phyloP scores from a whole-genome alignment of 2,113 vertebrate genomes.

The Ploceus nigricollis region DNA sequence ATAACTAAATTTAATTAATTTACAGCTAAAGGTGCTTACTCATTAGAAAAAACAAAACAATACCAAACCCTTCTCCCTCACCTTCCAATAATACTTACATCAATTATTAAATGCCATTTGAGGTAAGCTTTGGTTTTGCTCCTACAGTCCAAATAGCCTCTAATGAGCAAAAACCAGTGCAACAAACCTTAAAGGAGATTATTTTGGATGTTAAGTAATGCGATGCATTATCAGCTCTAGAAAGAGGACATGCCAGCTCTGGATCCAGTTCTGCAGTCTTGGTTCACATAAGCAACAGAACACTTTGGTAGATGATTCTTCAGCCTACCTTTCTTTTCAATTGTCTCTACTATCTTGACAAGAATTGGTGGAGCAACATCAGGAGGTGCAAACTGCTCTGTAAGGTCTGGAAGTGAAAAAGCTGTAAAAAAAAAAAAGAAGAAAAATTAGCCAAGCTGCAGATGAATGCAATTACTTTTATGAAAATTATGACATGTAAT shows the following conservation, averaged over 20 bases:
- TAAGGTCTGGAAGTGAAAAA: conserved; percentile 82
- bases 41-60: neutral
- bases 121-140: neutral
- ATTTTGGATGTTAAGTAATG: neutral
- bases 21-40: neutral
- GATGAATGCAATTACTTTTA: neutral
- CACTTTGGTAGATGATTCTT: neutral
- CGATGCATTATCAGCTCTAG: neutral
- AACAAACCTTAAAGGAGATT: neutral
- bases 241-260: neutral
- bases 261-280: neutral
- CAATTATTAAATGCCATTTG: neutral
- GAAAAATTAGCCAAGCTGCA: neutral
- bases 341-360: conserved; percentile 84
- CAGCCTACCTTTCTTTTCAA: conserved; percentile 91
- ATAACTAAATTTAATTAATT: too few species aligned
- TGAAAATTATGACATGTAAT: neutral
- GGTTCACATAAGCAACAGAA: neutral
- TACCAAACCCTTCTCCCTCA: neutral
- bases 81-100: neutral
- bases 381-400: conserved; percentile 88
- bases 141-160: neutral
- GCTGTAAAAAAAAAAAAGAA: conserved; percentile 64
- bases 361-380: conserved; percentile 84
- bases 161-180: neutral